Evolutionary conservation across 2,888 invertebrate species (phyloP).

Genomic region (Hedya salicella): DNA sequence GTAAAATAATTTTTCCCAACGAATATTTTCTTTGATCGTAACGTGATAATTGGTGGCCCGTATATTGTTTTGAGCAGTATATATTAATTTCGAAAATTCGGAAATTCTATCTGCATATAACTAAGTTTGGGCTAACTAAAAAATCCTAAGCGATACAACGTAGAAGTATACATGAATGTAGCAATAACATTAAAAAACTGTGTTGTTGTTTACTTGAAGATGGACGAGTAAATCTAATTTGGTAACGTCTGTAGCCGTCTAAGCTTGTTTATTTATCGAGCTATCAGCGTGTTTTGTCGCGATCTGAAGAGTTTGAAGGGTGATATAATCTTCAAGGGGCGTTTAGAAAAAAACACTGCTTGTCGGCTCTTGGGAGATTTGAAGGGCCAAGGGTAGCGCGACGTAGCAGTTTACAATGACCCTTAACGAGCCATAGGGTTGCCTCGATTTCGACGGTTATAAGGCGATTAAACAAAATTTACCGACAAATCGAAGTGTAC

Average conservation of each 20-base stretch:
- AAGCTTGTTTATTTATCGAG: conserved; percentile 19
- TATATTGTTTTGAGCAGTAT: no score
- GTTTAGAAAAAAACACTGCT: conserved; percentile 40
- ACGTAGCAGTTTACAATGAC: conserved; percentile 40
- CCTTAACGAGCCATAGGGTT: conserved; percentile 28
- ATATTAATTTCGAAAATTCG: no score
- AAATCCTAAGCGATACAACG: no score
- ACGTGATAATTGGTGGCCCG: no score
- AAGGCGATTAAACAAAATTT: not conserved
- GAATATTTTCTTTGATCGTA: no score
- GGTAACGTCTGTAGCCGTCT: not conserved
- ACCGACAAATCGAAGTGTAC: not conserved
- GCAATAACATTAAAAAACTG: no score
- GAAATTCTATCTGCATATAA: no score
- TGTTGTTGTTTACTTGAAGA: not conserved
- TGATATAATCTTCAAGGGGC: conserved; percentile 27
- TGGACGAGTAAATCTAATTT: not conserved
- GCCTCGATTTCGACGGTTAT: conserved; percentile 3
- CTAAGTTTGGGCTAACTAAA: no score
- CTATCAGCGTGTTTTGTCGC: conserved; percentile 19
- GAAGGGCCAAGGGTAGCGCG: conserved; percentile 24
- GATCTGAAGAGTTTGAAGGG: conserved; percentile 18
- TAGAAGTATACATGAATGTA: no score
- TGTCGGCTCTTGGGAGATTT: conserved; percentile 15
- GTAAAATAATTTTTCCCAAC: no score